These are phyloP conservation scores for Pogonognathellus flavescens DNA, from an alignment of 1,140 invertebrate genomes.

Conservation along the genomic window DNA sequence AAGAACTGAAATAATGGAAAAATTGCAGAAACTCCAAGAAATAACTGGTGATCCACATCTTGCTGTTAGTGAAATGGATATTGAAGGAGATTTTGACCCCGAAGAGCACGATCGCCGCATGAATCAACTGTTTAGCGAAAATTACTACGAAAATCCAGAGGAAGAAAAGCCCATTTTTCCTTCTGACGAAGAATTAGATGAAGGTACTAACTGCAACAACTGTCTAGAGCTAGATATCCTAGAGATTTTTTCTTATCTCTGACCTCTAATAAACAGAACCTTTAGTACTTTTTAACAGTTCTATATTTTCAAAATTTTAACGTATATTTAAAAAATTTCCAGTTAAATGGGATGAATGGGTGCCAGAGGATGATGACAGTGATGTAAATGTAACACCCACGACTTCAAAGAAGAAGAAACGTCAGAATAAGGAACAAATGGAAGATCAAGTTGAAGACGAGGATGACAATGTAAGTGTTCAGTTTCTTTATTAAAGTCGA, in stretches of 20 bases:
- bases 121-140: constrained; percentile 86
- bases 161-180: constrained; percentile 85
- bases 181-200: constrained; percentile 72
- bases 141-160: constrained; percentile 84
- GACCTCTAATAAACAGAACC: too few species aligned
- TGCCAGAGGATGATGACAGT: constrained; percentile 70
- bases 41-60: constrained; percentile 83
- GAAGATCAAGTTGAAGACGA: constrained; percentile 61
- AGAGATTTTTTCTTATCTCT: too few species aligned
- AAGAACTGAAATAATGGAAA: constrained; percentile 90
- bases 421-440: constrained; percentile 64
- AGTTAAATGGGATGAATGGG: constrained; percentile 80
- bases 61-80: constrained; percentile 74
- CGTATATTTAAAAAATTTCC: neutral
- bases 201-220: constrained; percentile 71
- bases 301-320: neutral
- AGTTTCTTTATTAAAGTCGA: neutral
- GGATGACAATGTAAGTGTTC: constrained; percentile 41
- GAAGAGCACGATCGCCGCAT: constrained; percentile 89
- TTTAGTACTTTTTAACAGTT: neutral
- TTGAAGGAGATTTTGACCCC: constrained; percentile 94
- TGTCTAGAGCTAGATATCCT: neutral
- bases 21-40: constrained; percentile 87
- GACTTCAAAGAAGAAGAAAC: constrained; percentile 66
- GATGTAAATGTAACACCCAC: constrained; percentile 69